Percentiles rank a stretch among this genome's conserved stretches.
Evolutionary conservation across 2,113 vertebrate species (phyloP).

Genomic region (Clinocottus analis): DNA sequence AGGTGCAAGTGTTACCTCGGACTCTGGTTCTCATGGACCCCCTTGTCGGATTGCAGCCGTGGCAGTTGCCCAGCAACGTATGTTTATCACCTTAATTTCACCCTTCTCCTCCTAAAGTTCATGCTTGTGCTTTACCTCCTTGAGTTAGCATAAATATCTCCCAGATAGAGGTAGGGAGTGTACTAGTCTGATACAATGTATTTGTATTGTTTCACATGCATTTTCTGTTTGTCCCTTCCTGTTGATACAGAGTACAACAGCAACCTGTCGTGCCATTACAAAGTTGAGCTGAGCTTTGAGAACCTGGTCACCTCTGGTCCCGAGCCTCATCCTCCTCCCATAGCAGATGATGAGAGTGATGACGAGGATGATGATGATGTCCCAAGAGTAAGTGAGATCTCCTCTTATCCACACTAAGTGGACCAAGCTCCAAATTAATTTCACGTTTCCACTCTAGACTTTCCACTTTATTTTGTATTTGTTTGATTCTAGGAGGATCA

Average conservation of each 20-base stretch:
- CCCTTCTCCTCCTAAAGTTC: not conserved
- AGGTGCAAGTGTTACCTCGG: constrained; percentile 94
- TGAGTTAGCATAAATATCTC: not conserved
- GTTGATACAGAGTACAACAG: constrained; percentile 92
- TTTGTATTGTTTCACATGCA: constrained; percentile 29
- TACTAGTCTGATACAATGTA: not conserved
- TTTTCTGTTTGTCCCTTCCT: constrained; percentile 43
- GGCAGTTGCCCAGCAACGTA: constrained; percentile 93
- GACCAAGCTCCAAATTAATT: not conserved
- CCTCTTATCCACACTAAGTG: not conserved
- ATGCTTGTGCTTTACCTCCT: not conserved
- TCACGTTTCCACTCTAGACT: not conserved
- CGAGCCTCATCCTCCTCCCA: constrained; percentile 90
- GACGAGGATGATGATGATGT: constrained; percentile 95
- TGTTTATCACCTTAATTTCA: constrained; percentile 29
- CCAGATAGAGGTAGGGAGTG: not conserved
- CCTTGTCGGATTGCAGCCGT: constrained; percentile 95
- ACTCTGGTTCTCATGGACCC: constrained; percentile 93
- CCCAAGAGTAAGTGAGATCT: constrained; percentile 86
- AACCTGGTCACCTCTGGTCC: constrained; percentile 96
- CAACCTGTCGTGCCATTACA: constrained; percentile 94
- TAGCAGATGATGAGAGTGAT: constrained; percentile 96
- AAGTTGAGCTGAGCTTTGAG: constrained; percentile 96
- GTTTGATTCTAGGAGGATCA: constrained; percentile 90
- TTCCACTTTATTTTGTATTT: constrained; percentile 21